These are phyloP conservation scores for Melanaphis sacchari DNA, from an alignment of 1,140 invertebrate species.

Conservation along the genomic window DNA sequence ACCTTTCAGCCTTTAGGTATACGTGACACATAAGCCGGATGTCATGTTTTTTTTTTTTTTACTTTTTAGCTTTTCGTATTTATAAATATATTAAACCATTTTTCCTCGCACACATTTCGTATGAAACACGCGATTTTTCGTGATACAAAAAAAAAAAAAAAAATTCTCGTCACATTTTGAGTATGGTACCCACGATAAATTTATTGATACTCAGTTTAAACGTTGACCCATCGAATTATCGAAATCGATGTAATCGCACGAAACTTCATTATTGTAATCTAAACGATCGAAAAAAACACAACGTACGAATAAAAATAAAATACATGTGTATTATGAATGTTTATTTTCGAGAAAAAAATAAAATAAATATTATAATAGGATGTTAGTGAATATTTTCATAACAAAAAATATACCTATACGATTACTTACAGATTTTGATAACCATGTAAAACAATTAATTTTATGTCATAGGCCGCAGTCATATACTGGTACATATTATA, in stretches of 20 bases:
- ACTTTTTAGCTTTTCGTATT: background rate
- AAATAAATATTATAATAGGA: background rate
- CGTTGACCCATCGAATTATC: background rate
- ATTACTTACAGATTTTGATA: background rate
- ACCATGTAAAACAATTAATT: background rate
- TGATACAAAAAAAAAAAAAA: background rate
- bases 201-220: background rate
- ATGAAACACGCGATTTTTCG: background rate
- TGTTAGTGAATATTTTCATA: background rate
- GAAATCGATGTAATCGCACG: background rate
- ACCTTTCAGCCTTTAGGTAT: background rate
- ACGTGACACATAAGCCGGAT: background rate
- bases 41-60: background rate
- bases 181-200: background rate
- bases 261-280: background rate
- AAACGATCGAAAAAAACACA: background rate
- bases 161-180: background rate
- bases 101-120: background rate
- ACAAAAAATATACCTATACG: background rate
- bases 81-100: slow-evolving; percentile 1
- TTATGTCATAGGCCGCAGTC: background rate
- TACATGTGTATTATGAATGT: background rate
- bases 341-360: background rate
- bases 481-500: background rate
- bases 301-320: background rate